These are phyloP conservation scores for Gymnocheta viridis DNA, from an alignment of 2,888 invertebrate genomes.

Conservation along the genomic window DNA sequence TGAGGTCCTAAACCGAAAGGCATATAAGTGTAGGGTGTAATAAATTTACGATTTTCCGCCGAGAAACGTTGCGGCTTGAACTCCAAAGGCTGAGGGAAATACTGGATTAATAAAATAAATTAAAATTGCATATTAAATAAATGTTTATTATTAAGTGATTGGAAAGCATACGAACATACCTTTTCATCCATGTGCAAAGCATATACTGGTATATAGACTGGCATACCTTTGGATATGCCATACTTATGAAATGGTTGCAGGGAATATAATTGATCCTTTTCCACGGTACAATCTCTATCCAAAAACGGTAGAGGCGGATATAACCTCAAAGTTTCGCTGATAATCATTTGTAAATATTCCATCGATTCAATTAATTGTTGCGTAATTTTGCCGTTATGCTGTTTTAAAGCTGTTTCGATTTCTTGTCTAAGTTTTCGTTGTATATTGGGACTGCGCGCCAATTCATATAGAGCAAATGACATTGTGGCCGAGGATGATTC, in stretches of 20 bases:
- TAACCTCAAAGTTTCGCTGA: conserved; percentile 78
- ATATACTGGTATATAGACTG: conserved; percentile 78
- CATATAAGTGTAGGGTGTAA: conserved; percentile 79
- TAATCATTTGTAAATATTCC: conserved; percentile 82
- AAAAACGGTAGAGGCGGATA: conserved; percentile 81
- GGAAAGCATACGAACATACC: conserved; percentile 73
- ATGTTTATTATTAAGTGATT: neutral
- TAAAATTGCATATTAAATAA: neutral
- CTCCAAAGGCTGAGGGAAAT: conserved; percentile 78
- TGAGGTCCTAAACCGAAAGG: conserved; percentile 82
- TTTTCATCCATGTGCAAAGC: conserved; percentile 80
- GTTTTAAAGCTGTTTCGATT: conserved; percentile 78
- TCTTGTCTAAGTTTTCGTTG: conserved; percentile 82
- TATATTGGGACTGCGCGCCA: conserved; percentile 80
- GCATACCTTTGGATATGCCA: conserved; percentile 78
- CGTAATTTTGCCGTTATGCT: conserved; percentile 79
- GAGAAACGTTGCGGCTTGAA: conserved; percentile 82
- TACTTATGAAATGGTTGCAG: conserved; percentile 76
- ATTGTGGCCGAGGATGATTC: conserved; percentile 82
- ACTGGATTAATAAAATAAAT: conserved; percentile 72
- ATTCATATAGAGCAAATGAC: conserved; percentile 81
- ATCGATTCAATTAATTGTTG: conserved; percentile 81
- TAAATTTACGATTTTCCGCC: conserved; percentile 76
- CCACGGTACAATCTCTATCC: conserved; percentile 78
- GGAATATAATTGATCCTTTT: conserved; percentile 71